Percentiles rank a stretch among this genome's conserved stretches.
Conservation (phyloP, 2,888 invertebrate genomes). For the Melitaea athalia region DNA sequence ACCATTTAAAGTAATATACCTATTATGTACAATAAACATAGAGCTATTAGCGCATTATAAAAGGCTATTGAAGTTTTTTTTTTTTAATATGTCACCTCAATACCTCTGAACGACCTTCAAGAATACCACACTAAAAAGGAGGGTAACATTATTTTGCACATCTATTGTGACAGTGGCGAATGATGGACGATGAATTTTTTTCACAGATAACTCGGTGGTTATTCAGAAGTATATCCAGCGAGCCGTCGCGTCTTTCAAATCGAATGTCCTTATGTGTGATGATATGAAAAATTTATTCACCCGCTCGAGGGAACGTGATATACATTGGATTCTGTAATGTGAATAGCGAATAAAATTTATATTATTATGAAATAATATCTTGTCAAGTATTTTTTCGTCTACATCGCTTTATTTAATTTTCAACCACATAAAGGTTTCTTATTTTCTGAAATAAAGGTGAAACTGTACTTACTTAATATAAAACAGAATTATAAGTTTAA, state of each 20-base stretch:
- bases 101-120: neutral
- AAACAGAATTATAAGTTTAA: too few relatives aligned
- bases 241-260: conserved; percentile 28
- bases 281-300: conserved; percentile 42
- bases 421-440: neutral
- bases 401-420: neutral
- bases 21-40: too few relatives aligned
- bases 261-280: conserved; percentile 35
- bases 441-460: too few relatives aligned
- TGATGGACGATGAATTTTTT: conserved; percentile 21
- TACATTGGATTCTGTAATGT: conserved; percentile 14
- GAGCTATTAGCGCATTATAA: too few relatives aligned
- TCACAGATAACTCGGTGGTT: conserved; percentile 18
- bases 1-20: too few relatives aligned
- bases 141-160: neutral
- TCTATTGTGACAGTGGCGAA: conserved; percentile 15
- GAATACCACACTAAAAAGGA: neutral
- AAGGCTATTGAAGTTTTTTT: too few relatives aligned
- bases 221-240: conserved; percentile 27
- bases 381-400: neutral
- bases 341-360: conserved; percentile 1
- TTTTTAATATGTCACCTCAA: too few relatives aligned
- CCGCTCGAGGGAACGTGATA: conserved; percentile 10
- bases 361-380: neutral
- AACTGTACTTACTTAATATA: too few relatives aligned